Evolutionary conservation across 37 sponge, comb jelly and placozoan species (phyloP).

Genomic region (Chondrosia reniformis): DNA sequence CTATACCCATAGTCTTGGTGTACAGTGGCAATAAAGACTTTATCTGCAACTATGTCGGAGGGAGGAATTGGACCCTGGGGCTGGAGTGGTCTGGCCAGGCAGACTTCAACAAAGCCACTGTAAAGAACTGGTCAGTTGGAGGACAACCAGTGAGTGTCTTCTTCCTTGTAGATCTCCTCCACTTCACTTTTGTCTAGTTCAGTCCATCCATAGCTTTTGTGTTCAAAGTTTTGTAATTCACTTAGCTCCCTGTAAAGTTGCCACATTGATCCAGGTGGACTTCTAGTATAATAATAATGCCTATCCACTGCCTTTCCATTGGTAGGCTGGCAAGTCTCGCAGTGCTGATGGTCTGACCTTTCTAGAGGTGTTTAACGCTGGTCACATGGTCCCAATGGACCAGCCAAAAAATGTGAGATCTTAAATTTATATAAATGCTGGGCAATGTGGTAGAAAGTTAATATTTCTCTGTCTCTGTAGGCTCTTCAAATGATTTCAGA

Average conservation of each 20-base stretch:
- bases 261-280: no score
- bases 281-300: no score
- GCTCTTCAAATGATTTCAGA: no score
- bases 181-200: no score
- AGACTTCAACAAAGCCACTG: conserved; percentile 20
- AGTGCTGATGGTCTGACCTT: conserved; percentile 41
- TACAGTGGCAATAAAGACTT: conserved; percentile 48
- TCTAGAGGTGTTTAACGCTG: conserved; percentile 22
- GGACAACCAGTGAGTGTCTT: conserved; percentile 26
- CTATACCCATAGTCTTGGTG: conserved; percentile 29
- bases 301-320: no score
- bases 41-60: conserved; percentile 47
- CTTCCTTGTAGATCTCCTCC: no score
- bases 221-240: no score
- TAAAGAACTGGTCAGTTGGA: conserved; percentile 13
- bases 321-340: conserved; percentile 21
- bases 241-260: no score
- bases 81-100: conserved; percentile 43
- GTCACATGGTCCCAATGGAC: conserved; percentile 57
- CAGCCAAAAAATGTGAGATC: conserved; percentile 71
- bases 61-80: conserved; percentile 17
- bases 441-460: no score
- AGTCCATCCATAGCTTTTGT: no score
- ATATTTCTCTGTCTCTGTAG: no score
- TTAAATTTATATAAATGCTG: no score